Evolutionary conservation across 1,140 invertebrate genomes (phyloP).

Genomic region (Cepaea nemoralis): DNA sequence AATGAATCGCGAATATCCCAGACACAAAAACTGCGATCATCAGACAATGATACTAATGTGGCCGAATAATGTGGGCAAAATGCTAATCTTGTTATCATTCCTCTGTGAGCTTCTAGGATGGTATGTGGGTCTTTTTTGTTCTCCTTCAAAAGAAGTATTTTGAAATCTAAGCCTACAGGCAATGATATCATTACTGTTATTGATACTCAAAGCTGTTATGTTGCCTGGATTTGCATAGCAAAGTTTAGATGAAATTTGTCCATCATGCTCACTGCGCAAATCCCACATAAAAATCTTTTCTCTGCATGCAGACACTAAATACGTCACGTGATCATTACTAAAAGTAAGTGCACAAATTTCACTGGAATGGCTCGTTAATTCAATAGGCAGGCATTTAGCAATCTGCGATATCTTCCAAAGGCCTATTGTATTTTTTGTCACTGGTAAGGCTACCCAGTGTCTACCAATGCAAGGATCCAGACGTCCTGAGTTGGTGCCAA

Average conservation of each 20-base stretch:
- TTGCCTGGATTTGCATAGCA: constrained; percentile 43
- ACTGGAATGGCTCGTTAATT: constrained; percentile 49
- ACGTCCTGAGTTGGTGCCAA: constrained; percentile 34
- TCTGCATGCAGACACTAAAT: constrained; percentile 52
- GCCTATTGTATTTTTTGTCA: constrained; percentile 46
- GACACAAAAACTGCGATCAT: constrained; percentile 69
- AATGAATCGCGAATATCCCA: constrained; percentile 61
- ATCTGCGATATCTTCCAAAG: constrained; percentile 46
- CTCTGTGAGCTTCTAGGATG: constrained; percentile 62
- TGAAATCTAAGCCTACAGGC: constrained; percentile 50
- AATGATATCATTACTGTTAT: constrained; percentile 47
- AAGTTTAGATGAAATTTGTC: constrained; percentile 45
- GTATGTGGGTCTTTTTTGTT: constrained; percentile 44
- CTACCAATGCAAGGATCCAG: constrained; percentile 41
- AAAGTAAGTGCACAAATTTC: constrained; percentile 48
- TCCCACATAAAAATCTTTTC: constrained; percentile 60
- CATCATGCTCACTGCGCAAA: constrained; percentile 35
- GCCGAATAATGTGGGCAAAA: constrained; percentile 67
- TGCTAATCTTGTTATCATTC: constrained; percentile 59
- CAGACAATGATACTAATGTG: constrained; percentile 66
- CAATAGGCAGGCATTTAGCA: constrained; percentile 39
- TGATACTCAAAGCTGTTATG: constrained; percentile 47
- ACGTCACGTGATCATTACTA: constrained; percentile 18
- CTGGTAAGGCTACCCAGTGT: constrained; percentile 47
- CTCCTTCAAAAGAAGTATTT: constrained; percentile 45